These are phyloP conservation scores for Chrysogorgia sp. DNA, from an alignment of 92 coral and sea anemone genomes.

Conservation along the genomic window DNA sequence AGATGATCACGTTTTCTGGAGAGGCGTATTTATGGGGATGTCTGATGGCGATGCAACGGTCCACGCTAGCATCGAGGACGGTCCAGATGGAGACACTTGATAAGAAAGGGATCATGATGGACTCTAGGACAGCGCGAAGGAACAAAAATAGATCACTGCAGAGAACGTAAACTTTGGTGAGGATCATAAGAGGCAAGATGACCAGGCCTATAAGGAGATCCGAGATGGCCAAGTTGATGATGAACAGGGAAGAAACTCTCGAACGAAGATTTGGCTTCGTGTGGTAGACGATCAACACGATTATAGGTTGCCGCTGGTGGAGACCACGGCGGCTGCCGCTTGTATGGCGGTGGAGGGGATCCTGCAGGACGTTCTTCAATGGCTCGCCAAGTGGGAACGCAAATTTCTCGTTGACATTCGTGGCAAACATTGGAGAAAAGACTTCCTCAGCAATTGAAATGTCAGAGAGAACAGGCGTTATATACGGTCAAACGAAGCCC, in stretches of 20 bases:
- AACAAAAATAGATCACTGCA: slow-evolving; percentile 1
- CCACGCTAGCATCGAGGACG: background rate
- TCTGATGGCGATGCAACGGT: background rate
- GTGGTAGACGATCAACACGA: slow-evolving; percentile 4
- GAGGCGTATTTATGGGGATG: background rate
- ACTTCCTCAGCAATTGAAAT: no score
- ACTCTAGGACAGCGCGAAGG: slow-evolving; percentile 9
- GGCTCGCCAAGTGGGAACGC: slow-evolving; percentile 7
- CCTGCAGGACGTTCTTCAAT: no score
- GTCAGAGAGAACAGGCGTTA: no score
- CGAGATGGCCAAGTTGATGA: slow-evolving; percentile 11
- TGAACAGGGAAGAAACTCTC: background rate
- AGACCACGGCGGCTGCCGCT: background rate
- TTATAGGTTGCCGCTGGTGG: slow-evolving; percentile 3
- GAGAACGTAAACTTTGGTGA: background rate
- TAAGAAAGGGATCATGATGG: background rate
- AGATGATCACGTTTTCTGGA: background rate
- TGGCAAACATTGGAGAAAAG: slow-evolving; percentile 18
- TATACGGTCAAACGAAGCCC: no score
- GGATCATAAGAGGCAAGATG: slow-evolving; percentile 7
- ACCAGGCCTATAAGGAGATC: background rate
- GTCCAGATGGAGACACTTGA: slow-evolving; percentile 22
- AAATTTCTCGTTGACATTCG: slow-evolving; percentile 12
- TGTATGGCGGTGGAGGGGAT: background rate
- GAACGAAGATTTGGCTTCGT: background rate